These are phyloP conservation scores for Sminthurinus signatus DNA, from an alignment of 1,140 invertebrate genomes.

Conservation along the genomic window DNA sequence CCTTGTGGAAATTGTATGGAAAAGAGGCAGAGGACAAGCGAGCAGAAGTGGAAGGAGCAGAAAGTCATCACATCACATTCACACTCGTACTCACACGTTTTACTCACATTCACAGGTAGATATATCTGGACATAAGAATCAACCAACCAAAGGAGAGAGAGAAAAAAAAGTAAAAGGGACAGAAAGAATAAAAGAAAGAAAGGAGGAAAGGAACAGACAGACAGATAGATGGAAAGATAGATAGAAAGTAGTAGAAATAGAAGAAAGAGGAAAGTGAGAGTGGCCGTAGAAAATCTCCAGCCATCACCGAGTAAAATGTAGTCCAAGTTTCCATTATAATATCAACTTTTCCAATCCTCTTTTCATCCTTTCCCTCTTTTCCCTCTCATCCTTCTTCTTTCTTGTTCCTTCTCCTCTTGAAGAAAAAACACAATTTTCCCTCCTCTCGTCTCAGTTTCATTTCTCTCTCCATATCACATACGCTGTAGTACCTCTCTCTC, in stretches of 20 bases:
- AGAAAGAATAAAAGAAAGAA: too few species aligned
- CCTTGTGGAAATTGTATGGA: too few species aligned
- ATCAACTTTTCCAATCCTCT: slow-evolving; percentile 22
- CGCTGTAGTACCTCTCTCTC: too few species aligned
- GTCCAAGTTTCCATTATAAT: slow-evolving; percentile 27
- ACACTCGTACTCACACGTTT: too few species aligned
- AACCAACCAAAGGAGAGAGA: too few species aligned
- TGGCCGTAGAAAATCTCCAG: background rate
- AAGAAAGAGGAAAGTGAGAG: background rate
- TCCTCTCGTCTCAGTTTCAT: too few species aligned
- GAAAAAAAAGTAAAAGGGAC: too few species aligned
- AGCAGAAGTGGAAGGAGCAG: slow-evolving; percentile 17
- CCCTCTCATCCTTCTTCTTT: background rate
- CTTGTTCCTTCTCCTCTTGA: background rate
- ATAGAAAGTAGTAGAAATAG: background rate
- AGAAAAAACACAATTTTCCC: background rate
- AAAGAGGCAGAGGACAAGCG: too few species aligned
- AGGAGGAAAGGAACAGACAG: too few species aligned
- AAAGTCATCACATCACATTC: slow-evolving; percentile 26
- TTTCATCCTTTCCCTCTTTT: background rate
- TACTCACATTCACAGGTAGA: too few species aligned
- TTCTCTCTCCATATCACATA: too few species aligned
- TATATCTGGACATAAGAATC: slow-evolving; percentile 9
- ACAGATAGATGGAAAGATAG: too few species aligned
- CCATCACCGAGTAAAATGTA: slow-evolving; percentile 20